Evolutionary conservation across 2,888 invertebrate species (phyloP).

Genomic region (Clanis bilineata): DNA sequence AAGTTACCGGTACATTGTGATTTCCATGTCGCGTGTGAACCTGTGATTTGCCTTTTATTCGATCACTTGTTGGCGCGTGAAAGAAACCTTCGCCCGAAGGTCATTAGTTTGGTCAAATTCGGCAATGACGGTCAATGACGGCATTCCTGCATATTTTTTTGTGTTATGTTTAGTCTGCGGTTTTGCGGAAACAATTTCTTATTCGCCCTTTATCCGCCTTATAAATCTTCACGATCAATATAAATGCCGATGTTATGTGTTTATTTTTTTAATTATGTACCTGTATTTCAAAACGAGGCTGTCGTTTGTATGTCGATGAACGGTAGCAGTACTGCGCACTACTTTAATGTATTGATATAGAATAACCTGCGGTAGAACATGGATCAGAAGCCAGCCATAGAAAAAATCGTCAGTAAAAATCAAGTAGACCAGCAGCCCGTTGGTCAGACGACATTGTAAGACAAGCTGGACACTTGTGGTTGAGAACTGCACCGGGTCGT

Average conservation of each 20-base stretch:
- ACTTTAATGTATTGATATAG: too few relatives aligned
- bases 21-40: not conserved
- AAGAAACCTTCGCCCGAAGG: conserved; percentile 11
- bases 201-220: not conserved
- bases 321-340: too few relatives aligned
- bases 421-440: too few relatives aligned
- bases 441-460: too few relatives aligned
- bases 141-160: conserved; percentile 5
- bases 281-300: too few relatives aligned
- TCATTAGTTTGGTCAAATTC: not conserved
- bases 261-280: too few relatives aligned
- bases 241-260: not conserved
- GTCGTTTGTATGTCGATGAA: too few relatives aligned
- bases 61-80: conserved; percentile 10
- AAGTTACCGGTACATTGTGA: not conserved
- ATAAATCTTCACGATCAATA: not conserved
- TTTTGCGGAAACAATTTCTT: not conserved
- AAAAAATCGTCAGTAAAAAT: too few relatives aligned
- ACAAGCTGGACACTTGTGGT: too few relatives aligned
- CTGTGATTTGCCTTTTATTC: conserved; percentile 8
- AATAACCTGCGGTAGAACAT: too few relatives aligned
- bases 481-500: too few relatives aligned
- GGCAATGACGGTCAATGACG: conserved; percentile 1
- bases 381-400: too few relatives aligned
- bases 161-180: not conserved